Percentiles rank a stretch among this genome's conserved stretches.
phyloP scores from a whole-genome alignment of 2,113 vertebrate genomes.

The Heterochromis multidens region DNA sequence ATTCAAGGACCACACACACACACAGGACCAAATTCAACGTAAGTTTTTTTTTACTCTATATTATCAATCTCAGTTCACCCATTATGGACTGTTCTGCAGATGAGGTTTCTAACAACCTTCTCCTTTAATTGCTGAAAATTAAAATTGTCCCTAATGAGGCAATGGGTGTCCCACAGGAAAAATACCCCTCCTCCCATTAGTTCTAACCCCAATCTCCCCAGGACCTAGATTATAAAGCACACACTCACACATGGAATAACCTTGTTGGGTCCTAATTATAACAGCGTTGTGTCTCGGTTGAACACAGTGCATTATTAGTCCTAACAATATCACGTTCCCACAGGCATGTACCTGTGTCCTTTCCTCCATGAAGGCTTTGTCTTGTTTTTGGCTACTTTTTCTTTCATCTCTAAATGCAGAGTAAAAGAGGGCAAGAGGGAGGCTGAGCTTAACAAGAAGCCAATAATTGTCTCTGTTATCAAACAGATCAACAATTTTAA shows the following conservation, averaged over 20 bases:
- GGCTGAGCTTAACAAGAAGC: background rate
- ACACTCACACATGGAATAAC: conserved; percentile 36
- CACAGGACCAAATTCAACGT: background rate
- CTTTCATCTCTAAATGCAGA: conserved; percentile 2
- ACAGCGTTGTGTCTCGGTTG: conserved; percentile 36
- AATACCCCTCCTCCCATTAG: conserved; percentile 18
- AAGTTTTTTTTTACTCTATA: background rate
- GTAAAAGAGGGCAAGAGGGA: background rate
- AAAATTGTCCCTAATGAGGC: conserved; percentile 57
- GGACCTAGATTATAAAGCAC: conserved; percentile 58
- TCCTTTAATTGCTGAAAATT: conserved; percentile 63
- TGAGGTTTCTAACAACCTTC: conserved; percentile 32
- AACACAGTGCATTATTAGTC: conserved; percentile 48
- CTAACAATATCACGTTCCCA: conserved; percentile 55
- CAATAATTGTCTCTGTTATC: background rate
- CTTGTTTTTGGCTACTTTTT: conserved; percentile 32
- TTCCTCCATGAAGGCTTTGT: conserved; percentile 7
- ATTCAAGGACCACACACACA: background rate
- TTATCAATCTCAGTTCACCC: background rate
- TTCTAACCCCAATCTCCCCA: conserved; percentile 46
- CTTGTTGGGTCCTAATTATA: conserved; percentile 63
- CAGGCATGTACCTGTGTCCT: conserved; percentile 30
- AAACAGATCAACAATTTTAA: background rate
- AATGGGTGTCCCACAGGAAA: conserved; percentile 51
- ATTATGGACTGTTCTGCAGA: conserved; percentile 41